A percentile compares a stretch with the other conserved stretches of the same genome.
Conservation (phyloP, 1,140 invertebrate species). For the Orchesella cincta region DNA sequence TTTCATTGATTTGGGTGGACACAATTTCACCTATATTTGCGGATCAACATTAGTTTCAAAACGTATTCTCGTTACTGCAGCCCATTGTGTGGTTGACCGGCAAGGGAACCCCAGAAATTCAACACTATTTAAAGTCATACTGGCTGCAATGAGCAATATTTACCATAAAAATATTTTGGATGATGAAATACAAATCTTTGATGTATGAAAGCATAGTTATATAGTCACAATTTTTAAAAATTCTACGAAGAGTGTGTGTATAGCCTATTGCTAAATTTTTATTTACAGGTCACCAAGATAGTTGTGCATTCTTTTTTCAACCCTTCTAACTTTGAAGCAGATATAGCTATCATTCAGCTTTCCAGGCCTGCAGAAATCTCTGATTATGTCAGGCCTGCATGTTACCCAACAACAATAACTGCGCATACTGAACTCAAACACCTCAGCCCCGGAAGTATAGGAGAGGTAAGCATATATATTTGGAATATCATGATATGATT, state of each 20-base stretch:
- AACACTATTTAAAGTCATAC: conserved; percentile 28
- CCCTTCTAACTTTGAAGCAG: conserved; percentile 35
- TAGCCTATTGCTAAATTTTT: not conserved
- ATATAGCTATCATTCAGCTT: conserved; percentile 35
- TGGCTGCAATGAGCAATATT: conserved; percentile 36
- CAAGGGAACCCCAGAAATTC: not conserved
- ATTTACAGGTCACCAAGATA: conserved; percentile 27
- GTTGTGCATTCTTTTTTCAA: conserved; percentile 31
- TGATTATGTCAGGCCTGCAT: conserved; percentile 35
- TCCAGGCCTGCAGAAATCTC: conserved; percentile 12
- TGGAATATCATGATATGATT: not conserved
- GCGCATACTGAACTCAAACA: conserved; percentile 34
- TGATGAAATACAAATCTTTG: conserved; percentile 29
- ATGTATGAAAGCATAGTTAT: conserved; percentile 22
- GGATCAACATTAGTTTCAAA: conserved; percentile 38
- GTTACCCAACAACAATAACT: conserved; percentile 28
- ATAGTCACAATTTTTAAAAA: too few species aligned
- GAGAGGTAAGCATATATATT: conserved; percentile 18
- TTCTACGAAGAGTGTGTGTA: too few species aligned
- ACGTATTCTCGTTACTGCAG: conserved; percentile 33
- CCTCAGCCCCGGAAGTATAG: conserved; percentile 34
- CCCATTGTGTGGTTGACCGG: conserved; percentile 36
- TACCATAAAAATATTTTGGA: conserved; percentile 34
- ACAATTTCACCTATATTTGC: conserved; percentile 36
- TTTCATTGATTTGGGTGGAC: not conserved